Conservation (phyloP, 2,797 vertebrate species). For the Bryconaethiops microstoma region DNA sequence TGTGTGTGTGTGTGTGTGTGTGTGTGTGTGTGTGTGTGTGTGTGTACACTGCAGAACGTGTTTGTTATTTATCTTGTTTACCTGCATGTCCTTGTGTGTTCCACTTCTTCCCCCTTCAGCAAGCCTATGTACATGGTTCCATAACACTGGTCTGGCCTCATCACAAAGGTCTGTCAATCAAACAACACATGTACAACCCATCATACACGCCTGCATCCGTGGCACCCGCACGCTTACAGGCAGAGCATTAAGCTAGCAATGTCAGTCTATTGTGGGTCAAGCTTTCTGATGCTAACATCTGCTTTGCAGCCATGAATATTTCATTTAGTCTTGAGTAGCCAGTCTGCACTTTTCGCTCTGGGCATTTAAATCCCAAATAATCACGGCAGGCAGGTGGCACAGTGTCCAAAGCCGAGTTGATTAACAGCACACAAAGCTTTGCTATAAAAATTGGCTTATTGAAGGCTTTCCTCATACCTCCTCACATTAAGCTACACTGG, state of each 20-base stretch:
- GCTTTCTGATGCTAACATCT: constrained; percentile 26
- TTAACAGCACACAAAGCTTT: background rate
- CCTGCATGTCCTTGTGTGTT: constrained; percentile 81
- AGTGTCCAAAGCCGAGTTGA: constrained; percentile 6
- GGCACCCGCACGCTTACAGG: background rate
- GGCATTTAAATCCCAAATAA: constrained; percentile 24
- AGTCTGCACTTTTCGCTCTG: background rate
- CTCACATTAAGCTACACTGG: background rate
- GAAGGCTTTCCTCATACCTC: background rate
- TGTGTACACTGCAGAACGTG: too few relatives aligned
- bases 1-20: too few relatives aligned
- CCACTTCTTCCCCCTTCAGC: background rate
- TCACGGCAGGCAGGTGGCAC: constrained; percentile 40
- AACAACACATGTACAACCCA: background rate
- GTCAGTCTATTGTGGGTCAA: background rate
- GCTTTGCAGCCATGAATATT: constrained; percentile 41
- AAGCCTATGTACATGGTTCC: background rate
- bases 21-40: too few relatives aligned
- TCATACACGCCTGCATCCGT: constrained; percentile 1
- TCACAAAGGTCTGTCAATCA: constrained; percentile 27
- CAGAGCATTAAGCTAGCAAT: background rate
- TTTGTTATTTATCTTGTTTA: constrained; percentile 62
- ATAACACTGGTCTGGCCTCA: background rate
- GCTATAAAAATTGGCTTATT: background rate
- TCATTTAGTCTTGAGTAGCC: constrained; percentile 29